A percentile compares a stretch with the other conserved stretches of the same genome.
phyloP scores from a whole-genome alignment of 2,797 vertebrate genomes.

The Sebastes iracundus region DNA sequence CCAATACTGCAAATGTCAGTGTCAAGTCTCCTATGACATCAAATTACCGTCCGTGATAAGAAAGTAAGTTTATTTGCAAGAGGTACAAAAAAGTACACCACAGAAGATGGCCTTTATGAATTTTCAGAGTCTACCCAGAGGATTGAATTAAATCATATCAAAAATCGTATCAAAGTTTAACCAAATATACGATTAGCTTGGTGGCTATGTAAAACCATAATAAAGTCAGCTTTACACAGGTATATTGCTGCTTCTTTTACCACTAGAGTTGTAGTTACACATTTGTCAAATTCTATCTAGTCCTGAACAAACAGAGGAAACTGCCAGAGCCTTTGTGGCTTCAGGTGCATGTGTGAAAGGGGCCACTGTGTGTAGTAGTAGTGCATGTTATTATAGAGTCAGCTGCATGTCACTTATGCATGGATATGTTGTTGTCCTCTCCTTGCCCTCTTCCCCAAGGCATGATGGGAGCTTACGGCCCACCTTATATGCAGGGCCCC shows the following conservation, averaged over 20 bases:
- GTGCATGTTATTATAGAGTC: slow-evolving; percentile 83
- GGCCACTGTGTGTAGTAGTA: slow-evolving; percentile 59
- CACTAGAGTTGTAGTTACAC: neutral
- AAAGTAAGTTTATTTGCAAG: neutral
- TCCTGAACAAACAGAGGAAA: neutral
- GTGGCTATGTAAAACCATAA: neutral
- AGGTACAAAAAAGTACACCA: neutral
- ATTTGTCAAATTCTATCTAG: neutral
- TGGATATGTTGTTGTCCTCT: slow-evolving; percentile 92
- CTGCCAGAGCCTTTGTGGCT: neutral
- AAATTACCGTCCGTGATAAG: neutral
- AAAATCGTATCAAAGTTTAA: too few relatives aligned
- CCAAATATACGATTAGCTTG: neutral
- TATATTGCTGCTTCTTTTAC: neutral
- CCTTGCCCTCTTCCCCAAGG: slow-evolving; percentile 87
- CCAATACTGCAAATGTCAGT: neutral
- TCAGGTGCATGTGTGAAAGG: slow-evolving; percentile 61
- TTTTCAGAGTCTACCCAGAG: neutral
- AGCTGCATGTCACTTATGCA: slow-evolving; percentile 99
- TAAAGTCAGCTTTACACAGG: neutral
- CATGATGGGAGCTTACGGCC: slow-evolving; percentile 99
- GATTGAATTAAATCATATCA: neutral
- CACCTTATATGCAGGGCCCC: slow-evolving; percentile 97
- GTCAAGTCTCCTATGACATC: neutral
- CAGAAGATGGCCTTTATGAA: neutral